Evolutionary conservation across 2,797 vertebrate genomes (phyloP).

Genomic region (Botia kubotai): DNA sequence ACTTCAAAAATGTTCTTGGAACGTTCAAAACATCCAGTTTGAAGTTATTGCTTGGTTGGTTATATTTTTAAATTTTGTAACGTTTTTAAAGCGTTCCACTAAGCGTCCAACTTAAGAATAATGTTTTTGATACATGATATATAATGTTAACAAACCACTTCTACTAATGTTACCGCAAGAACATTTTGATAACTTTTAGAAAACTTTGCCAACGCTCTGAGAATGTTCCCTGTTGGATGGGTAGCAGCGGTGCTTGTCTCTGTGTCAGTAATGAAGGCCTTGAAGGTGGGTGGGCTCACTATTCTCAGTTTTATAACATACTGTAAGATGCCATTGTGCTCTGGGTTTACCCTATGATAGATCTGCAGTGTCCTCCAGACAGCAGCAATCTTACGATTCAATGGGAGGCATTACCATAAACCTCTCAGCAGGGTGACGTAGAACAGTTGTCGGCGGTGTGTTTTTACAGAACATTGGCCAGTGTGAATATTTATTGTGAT

Average conservation of each 20-base stretch:
- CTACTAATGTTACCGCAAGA: no score
- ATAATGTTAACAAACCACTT: no score
- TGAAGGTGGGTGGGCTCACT: slow-evolving; percentile 19
- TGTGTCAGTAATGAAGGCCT: slow-evolving; percentile 3
- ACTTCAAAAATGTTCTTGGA: no score
- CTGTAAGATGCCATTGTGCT: not conserved
- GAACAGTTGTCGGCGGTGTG: slow-evolving; percentile 25
- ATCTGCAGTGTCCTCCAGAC: slow-evolving; percentile 13
- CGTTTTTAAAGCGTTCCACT: no score
- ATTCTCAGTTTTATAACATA: slow-evolving; percentile 22
- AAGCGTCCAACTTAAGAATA: no score
- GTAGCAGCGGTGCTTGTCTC: slow-evolving; percentile 18
- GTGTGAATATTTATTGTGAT: slow-evolving; percentile 47
- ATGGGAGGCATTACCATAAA: slow-evolving; percentile 27
- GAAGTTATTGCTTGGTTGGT: no score
- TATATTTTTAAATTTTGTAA: no score
- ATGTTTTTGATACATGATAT: no score
- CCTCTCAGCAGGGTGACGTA: slow-evolving; percentile 16
- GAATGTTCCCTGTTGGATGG: no score
- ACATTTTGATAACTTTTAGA: not conserved
- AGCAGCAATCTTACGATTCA: not conserved
- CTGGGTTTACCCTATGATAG: not conserved
- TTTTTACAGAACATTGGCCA: slow-evolving; percentile 33
- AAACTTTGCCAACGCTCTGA: no score
- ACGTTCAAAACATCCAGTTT: no score